Percentiles rank a stretch among this genome's conserved stretches.
phyloP scores from a whole-genome alignment of 1,140 invertebrate species.

The Cephus cinctus region DNA sequence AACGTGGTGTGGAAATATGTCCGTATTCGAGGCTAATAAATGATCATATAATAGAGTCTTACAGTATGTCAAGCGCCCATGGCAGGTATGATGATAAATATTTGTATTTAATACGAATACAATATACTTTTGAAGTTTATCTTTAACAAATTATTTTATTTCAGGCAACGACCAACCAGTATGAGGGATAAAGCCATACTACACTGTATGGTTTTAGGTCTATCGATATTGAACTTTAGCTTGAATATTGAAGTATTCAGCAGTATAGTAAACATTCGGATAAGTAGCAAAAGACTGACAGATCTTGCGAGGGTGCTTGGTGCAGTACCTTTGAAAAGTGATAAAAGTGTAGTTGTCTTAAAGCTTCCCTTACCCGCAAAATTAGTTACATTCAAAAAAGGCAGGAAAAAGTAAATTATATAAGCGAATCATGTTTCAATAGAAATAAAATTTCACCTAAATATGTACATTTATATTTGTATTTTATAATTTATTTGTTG shows the following conservation, averaged over 20 bases:
- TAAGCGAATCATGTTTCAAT: neutral
- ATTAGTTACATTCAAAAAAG: constrained; percentile 19
- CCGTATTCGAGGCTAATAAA: constrained; percentile 34
- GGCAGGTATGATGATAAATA: constrained; percentile 42
- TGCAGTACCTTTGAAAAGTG: constrained; percentile 36
- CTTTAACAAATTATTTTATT: constrained; percentile 27
- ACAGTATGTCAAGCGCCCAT: constrained; percentile 37
- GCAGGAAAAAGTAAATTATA: constrained; percentile 22
- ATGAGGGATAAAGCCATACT: constrained; percentile 55
- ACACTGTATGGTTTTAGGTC: constrained; percentile 51
- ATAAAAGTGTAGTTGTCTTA: constrained; percentile 43
- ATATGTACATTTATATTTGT: too few species aligned
- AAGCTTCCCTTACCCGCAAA: constrained; percentile 53
- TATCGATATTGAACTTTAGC: constrained; percentile 45
- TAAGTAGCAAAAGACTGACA: constrained; percentile 49
- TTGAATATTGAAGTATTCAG: constrained; percentile 50
- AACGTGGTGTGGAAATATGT: constrained; percentile 37
- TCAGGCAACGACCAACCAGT: constrained; percentile 48
- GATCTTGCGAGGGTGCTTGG: constrained; percentile 49
- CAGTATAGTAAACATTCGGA: constrained; percentile 36
- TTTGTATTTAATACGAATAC: neutral
- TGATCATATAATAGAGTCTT: constrained; percentile 45
- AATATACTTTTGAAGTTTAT: neutral
- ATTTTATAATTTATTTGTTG: too few species aligned
- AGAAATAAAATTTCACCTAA: too few species aligned